Percentiles rank a stretch among this genome's conserved stretches.
These are phyloP conservation scores for Tapirus indicus DNA, from an alignment of 2,797 vertebrate species.

Conservation along the genomic window DNA sequence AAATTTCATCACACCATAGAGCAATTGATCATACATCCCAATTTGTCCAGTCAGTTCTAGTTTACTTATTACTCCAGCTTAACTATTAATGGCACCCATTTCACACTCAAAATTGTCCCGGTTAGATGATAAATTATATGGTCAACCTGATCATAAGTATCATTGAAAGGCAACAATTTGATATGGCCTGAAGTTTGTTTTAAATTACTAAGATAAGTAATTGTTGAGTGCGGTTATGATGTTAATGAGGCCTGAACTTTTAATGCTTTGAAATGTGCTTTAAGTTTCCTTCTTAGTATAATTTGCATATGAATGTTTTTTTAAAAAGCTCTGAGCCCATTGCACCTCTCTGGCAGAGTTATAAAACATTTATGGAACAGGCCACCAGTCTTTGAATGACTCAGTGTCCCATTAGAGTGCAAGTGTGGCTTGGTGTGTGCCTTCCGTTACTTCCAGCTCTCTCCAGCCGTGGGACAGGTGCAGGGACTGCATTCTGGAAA, in stretches of 20 bases:
- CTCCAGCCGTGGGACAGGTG: neutral
- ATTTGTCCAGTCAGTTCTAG: neutral
- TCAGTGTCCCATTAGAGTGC: neutral
- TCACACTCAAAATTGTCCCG: neutral
- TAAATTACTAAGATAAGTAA: constrained; percentile 40
- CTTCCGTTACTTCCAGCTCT: neutral
- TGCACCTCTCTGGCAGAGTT: neutral
- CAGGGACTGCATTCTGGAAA: neutral
- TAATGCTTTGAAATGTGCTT: constrained; percentile 48
- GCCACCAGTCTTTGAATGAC: neutral
- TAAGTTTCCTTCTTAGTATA: neutral
- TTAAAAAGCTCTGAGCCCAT: neutral
- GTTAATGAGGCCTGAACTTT: constrained; percentile 51
- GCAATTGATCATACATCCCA: no score
- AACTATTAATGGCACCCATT: neutral
- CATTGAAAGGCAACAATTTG: constrained; percentile 12
- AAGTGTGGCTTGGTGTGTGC: neutral
- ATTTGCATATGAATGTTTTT: neutral
- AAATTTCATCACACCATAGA: neutral
- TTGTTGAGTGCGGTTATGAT: neutral
- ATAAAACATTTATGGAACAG: neutral
- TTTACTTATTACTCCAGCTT: neutral
- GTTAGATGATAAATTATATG: neutral
- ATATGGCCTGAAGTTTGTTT: constrained; percentile 43
- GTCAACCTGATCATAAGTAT: neutral